Conservation (phyloP, 2,888 invertebrate genomes). For the Drosophila kambysellisi region DNA sequence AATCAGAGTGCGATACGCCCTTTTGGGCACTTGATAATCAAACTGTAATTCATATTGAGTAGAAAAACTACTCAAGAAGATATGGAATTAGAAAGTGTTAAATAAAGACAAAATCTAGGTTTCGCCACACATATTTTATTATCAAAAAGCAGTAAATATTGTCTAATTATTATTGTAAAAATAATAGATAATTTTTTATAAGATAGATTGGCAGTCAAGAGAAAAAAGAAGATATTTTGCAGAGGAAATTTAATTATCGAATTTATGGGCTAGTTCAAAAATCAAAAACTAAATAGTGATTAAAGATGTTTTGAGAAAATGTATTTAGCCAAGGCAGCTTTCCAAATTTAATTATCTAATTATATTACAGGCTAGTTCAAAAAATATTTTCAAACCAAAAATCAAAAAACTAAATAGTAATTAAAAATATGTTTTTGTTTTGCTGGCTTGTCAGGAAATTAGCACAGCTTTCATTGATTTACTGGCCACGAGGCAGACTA, state of each 20-base stretch:
- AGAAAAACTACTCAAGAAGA: background rate
- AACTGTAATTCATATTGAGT: background rate
- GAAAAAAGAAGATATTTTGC: rapidly evolving
- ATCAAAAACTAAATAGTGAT: conserved; percentile 1
- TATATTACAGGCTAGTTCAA: background rate
- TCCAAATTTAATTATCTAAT: background rate
- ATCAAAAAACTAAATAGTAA: conserved; percentile 9
- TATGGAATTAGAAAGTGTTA: background rate
- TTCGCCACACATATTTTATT: background rate
- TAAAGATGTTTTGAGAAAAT: background rate
- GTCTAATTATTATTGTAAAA: background rate
- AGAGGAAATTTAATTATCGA: background rate
- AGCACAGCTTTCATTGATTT: conserved; percentile 65
- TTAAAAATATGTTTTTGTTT: conserved; percentile 1
- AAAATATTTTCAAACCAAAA: background rate
- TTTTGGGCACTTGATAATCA: background rate
- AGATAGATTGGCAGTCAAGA: background rate
- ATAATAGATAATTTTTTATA: background rate
- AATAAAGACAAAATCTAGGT: background rate
- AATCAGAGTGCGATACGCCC: background rate
- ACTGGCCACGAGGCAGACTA: conserved; percentile 47
- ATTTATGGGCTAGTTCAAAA: background rate
- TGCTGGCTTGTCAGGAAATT: conserved; percentile 51
- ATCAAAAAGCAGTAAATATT: background rate
- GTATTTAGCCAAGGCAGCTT: background rate